Percentiles rank a stretch among this genome's conserved stretches.
Evolutionary conservation across 2,888 invertebrate species (phyloP).

Genomic region (Xylophagus ater): DNA sequence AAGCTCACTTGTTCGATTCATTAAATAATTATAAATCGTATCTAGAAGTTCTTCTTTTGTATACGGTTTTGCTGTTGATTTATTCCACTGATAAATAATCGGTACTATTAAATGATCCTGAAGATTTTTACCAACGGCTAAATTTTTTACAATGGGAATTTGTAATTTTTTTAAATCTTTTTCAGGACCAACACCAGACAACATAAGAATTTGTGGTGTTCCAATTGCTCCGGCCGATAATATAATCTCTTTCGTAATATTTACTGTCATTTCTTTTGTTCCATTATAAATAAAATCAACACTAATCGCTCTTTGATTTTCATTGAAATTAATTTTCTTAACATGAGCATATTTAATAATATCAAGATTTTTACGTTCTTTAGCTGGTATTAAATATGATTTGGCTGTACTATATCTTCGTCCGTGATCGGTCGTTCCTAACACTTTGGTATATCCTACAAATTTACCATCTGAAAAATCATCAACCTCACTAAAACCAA

Average conservation of each 20-base stretch:
- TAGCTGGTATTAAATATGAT: constrained; percentile 49
- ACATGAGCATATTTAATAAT: constrained; percentile 48
- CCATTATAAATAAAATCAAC: constrained; percentile 41
- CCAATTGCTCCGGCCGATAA: constrained; percentile 33
- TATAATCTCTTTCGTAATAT: constrained; percentile 26
- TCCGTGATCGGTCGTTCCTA: constrained; percentile 48
- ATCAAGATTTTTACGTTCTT: constrained; percentile 45
- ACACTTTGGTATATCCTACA: constrained; percentile 42
- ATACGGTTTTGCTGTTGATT: background rate
- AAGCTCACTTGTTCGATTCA: constrained; percentile 41
- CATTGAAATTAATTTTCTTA: constrained; percentile 44
- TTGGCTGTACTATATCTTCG: constrained; percentile 62
- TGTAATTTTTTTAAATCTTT: constrained; percentile 22
- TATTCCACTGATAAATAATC: constrained; percentile 50
- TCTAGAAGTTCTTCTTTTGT: constrained; percentile 20
- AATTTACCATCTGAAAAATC: constrained; percentile 36
- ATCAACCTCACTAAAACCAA: constrained; percentile 35
- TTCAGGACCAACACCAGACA: constrained; percentile 32
- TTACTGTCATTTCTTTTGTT: constrained; percentile 38
- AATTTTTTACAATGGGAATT: constrained; percentile 22
- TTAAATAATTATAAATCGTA: constrained; percentile 39
- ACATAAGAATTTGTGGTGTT: constrained; percentile 31
- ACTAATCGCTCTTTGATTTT: constrained; percentile 36
- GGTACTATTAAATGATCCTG: constrained; percentile 35
- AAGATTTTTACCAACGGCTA: constrained; percentile 57